Conservation (phyloP, 1,140 invertebrate genomes). For the Halesus radiatus region DNA sequence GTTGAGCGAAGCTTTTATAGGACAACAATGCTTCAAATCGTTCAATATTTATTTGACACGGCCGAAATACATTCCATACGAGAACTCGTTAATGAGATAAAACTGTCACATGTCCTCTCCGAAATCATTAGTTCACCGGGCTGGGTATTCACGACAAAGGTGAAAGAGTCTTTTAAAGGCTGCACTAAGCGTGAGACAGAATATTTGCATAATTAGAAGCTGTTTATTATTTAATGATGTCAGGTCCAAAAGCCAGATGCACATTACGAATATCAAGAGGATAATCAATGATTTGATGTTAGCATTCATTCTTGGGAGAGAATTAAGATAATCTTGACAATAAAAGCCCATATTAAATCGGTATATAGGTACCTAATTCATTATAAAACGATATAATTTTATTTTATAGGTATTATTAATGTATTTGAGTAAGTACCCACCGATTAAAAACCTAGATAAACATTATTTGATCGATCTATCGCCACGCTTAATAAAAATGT, state of each 20-base stretch:
- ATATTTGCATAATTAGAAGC: conserved; percentile 38
- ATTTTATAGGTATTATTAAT: too few species aligned
- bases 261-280: neutral
- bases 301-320: neutral
- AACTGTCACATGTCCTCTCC: conserved; percentile 42
- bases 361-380: neutral
- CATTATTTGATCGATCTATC: too few species aligned
- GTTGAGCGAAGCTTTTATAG: conserved; percentile 9
- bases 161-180: neutral
- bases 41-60: conserved; percentile 54
- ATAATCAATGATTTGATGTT: neutral
- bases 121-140: conserved; percentile 13
- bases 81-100: conserved; percentile 53
- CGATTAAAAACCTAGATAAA: too few species aligned
- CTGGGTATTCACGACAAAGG: neutral
- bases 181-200: conserved; percentile 1
- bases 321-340: conserved; percentile 16
- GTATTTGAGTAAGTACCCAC: too few species aligned
- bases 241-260: neutral
- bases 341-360: neutral
- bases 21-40: conserved; percentile 39
- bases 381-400: neutral
- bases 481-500: too few species aligned
- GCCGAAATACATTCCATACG: conserved; percentile 47
- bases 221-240: conserved; percentile 29